These are phyloP conservation scores for Lasiurus cinereus DNA, from an alignment of 2,113 vertebrate species.

Conservation along the genomic window DNA sequence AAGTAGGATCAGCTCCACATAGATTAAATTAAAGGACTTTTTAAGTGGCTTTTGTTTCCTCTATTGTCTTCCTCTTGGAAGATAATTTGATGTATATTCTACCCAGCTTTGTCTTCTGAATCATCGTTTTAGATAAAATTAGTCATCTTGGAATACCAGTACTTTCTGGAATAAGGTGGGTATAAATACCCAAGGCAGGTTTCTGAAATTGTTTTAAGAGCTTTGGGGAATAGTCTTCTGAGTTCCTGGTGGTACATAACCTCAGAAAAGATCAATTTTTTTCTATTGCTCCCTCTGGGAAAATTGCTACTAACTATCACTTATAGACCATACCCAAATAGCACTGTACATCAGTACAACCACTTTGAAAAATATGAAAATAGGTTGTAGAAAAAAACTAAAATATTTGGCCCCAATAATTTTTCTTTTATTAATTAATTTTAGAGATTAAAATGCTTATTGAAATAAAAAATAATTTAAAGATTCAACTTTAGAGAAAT, in stretches of 20 bases:
- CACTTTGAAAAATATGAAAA: conserved; percentile 58
- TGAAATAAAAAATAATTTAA: not conserved
- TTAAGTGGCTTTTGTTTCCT: conserved; percentile 9
- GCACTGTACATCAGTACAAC: not conserved
- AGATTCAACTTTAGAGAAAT: conserved; percentile 37
- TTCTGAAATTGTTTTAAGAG: not conserved
- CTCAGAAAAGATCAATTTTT: not conserved
- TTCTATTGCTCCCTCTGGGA: not conserved
- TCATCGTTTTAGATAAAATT: conserved; percentile 8
- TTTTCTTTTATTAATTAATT: conserved; percentile 9
- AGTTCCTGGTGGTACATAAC: not conserved
- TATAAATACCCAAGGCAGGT: not conserved
- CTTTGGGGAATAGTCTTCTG: not conserved
- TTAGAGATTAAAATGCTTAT: not conserved
- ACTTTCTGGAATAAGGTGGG: not conserved
- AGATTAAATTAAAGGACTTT: conserved; percentile 56
- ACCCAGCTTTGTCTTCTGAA: conserved; percentile 11
- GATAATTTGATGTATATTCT: conserved; percentile 19
- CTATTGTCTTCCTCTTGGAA: conserved; percentile 7
- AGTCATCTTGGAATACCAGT: not conserved
- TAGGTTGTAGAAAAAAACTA: not conserved
- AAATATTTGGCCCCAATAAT: not conserved
- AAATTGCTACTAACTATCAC: not conserved
- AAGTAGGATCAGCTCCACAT: not conserved
- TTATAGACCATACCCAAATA: not conserved